phyloP scores from a whole-genome alignment of 2,888 invertebrate species.

The Pollenia labialis region DNA sequence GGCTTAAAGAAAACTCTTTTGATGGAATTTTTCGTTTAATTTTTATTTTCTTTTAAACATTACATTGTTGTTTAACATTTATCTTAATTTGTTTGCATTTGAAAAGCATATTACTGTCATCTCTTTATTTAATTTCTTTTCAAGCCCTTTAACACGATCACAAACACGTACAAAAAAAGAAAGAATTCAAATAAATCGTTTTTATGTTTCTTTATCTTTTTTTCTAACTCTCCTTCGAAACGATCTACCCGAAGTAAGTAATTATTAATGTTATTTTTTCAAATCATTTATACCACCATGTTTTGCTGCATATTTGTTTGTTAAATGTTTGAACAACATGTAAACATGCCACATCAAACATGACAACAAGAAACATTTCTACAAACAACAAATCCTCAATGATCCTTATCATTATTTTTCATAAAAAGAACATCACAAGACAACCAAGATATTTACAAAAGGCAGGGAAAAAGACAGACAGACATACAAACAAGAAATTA shows the following conservation, averaged over 20 bases:
- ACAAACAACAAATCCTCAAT: slow-evolving; percentile 57
- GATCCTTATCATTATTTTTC: slow-evolving; percentile 66
- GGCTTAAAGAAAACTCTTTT: background rate
- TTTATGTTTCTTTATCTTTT: background rate
- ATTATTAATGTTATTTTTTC: slow-evolving; percentile 12
- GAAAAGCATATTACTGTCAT: slow-evolving; percentile 61
- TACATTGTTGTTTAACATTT: slow-evolving; percentile 45
- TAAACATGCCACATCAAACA: slow-evolving; percentile 60
- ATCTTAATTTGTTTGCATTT: slow-evolving; percentile 68
- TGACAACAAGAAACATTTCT: slow-evolving; percentile 44
- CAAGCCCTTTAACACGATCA: slow-evolving; percentile 60
- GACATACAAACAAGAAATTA: slow-evolving; percentile 43
- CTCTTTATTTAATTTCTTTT: slow-evolving; percentile 65
- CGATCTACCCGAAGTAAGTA: slow-evolving; percentile 25
- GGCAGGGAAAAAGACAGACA: slow-evolving; percentile 6
- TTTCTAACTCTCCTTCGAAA: slow-evolving; percentile 1
- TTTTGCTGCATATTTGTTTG: background rate
- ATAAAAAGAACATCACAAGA: slow-evolving; percentile 9
- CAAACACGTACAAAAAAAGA: slow-evolving; percentile 47
- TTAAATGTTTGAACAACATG: slow-evolving; percentile 17
- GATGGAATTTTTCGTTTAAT: background rate
- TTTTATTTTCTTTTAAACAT: background rate
- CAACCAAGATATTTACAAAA: slow-evolving; percentile 40
- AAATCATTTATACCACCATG: slow-evolving; percentile 34
- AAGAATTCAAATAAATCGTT: slow-evolving; percentile 17